Conservation (phyloP, 2,113 vertebrate genomes). For the Amphiprion percula region DNA sequence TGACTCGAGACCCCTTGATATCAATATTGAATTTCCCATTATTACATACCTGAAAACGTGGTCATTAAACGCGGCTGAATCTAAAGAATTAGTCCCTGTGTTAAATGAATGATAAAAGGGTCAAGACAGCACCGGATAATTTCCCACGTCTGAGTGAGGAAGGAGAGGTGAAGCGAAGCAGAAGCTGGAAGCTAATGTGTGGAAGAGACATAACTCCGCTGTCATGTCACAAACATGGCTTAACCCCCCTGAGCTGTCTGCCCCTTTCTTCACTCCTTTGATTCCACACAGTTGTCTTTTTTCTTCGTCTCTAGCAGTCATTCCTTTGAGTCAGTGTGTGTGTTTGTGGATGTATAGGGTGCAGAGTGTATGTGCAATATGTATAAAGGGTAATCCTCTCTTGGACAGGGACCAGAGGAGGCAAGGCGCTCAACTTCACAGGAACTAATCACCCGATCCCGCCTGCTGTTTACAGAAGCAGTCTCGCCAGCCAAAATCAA, state of each 20-base stretch:
- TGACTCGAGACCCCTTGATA: conserved; percentile 65
- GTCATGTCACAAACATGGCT: conserved; percentile 31
- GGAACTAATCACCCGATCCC: conserved; percentile 71
- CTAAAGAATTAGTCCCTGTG: conserved; percentile 44
- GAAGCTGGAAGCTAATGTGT: conserved; percentile 30
- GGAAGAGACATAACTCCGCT: conserved; percentile 13
- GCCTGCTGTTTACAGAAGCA: conserved; percentile 72
- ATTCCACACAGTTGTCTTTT: conserved; percentile 6
- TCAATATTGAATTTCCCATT: conserved; percentile 68
- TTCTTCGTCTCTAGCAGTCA: neutral
- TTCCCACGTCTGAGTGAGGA: conserved; percentile 27
- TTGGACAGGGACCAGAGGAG: conserved; percentile 70
- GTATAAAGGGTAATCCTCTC: conserved; percentile 68
- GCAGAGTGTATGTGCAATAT: conserved; percentile 43
- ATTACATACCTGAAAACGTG: conserved; percentile 50
- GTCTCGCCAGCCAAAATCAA: conserved; percentile 68
- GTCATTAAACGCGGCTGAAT: conserved; percentile 58
- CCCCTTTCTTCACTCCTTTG: neutral
- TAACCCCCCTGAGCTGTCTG: conserved; percentile 14
- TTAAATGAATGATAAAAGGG: conserved; percentile 62
- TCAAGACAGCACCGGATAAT: conserved; percentile 38
- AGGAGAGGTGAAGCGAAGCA: conserved; percentile 30
- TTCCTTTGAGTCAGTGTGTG: conserved; percentile 7
- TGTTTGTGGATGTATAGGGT: conserved; percentile 49
- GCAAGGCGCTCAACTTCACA: conserved; percentile 71